phyloP scores from a whole-genome alignment of 2,888 invertebrate species.

The Drosophila pseudotakahashii region DNA sequence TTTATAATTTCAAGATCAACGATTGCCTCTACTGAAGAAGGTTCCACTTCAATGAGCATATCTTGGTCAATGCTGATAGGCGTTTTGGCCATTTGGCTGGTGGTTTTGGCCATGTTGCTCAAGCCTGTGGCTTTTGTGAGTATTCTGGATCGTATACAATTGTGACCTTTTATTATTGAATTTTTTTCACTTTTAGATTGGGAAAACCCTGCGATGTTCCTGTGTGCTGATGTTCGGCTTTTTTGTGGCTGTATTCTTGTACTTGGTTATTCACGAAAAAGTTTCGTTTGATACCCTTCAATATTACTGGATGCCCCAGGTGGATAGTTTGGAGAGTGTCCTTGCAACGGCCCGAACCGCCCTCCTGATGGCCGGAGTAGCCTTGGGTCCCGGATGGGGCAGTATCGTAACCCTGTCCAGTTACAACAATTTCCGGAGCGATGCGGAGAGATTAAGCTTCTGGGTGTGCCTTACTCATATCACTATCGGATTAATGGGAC shows the following conservation, averaged over 20 bases:
- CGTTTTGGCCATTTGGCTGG: constrained; percentile 72
- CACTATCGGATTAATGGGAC: constrained; percentile 71
- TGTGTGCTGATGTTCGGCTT: constrained; percentile 74
- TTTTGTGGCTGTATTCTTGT: constrained; percentile 74
- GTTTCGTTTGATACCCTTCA: constrained; percentile 56
- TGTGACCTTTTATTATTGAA: too few relatives aligned
- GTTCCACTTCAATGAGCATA: constrained; percentile 56
- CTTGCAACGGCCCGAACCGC: constrained; percentile 53
- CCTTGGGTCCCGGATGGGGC: constrained; percentile 94
- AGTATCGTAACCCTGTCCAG: constrained; percentile 93
- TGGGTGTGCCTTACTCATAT: constrained; percentile 80
- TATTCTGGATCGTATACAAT: too few relatives aligned
- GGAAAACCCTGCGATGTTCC: constrained; percentile 78
- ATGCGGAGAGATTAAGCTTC: constrained; percentile 85
- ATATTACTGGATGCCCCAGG: constrained; percentile 63
- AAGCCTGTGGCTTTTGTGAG: constrained; percentile 78
- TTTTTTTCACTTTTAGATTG: constrained; percentile 67
- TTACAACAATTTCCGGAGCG: constrained; percentile 91
- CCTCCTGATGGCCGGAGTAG: constrained; percentile 85
- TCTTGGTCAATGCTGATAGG: constrained; percentile 75
- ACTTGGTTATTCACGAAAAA: constrained; percentile 66
- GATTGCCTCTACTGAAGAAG: constrained; percentile 68
- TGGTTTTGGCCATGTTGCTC: constrained; percentile 68
- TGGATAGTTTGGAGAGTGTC: constrained; percentile 49
- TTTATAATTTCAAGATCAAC: constrained; percentile 55